Conservation (phyloP, 92 coral and sea anemone species). For the Muricea muricata region DNA sequence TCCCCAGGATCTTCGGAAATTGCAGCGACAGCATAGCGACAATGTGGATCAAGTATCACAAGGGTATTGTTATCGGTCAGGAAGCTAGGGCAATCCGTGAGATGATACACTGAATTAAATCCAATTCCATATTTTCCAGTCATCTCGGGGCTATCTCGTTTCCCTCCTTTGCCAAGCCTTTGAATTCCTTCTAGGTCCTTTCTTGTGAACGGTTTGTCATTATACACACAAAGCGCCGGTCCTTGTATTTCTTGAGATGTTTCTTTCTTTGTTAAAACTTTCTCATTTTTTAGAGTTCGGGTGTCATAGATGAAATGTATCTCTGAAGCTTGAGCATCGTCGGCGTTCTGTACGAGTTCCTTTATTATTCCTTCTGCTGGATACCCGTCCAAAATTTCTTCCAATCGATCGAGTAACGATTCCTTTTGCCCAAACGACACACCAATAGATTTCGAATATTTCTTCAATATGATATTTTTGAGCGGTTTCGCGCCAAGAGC, state of each 20-base stretch:
- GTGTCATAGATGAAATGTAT: constrained; percentile 40
- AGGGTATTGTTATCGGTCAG: constrained; percentile 35
- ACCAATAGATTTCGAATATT: constrained; percentile 7
- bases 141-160: constrained; percentile 32
- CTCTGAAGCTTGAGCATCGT: constrained; percentile 45
- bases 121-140: constrained; percentile 52
- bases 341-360: constrained; percentile 45
- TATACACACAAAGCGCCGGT: constrained; percentile 50
- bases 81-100: constrained; percentile 47
- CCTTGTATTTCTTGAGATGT: constrained; percentile 50
- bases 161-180: constrained; percentile 38
- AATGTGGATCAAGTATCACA: constrained; percentile 42
- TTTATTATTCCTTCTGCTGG: constrained; percentile 23
- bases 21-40: constrained; percentile 18
- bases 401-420: constrained; percentile 5
- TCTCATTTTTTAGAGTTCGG: background rate
- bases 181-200: constrained; percentile 37
- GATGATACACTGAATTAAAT: constrained; percentile 49
- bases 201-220: constrained; percentile 33
- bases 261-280: background rate
- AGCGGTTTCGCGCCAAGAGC: constrained; percentile 32
- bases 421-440: constrained; percentile 35
- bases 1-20: constrained; percentile 14
- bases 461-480: background rate
- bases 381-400: constrained; percentile 9